phyloP scores from a whole-genome alignment of 2,113 vertebrate species.

The Tachuris rubrigastra region DNA sequence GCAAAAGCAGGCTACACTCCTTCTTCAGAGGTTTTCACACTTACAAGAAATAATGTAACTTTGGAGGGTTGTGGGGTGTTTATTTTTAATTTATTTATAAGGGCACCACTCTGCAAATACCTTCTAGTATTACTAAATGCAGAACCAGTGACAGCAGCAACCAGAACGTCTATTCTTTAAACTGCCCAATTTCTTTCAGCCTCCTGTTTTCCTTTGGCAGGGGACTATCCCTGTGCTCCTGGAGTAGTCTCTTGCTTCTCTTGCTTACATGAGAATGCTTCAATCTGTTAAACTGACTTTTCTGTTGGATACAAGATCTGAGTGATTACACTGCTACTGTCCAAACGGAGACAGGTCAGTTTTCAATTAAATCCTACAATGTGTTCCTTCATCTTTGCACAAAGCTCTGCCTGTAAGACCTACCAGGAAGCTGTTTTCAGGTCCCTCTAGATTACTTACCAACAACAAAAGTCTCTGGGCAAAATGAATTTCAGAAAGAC shows the following conservation, averaged over 20 bases:
- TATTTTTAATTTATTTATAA: neutral
- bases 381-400: neutral
- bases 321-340: neutral
- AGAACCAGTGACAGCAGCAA: neutral
- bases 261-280: neutral
- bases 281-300: neutral
- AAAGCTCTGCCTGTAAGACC: neutral
- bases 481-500: neutral
- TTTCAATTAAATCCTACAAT: neutral
- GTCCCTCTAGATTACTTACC: neutral
- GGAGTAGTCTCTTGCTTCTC: neutral
- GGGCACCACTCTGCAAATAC: neutral
- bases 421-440: neutral
- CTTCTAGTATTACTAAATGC: neutral
- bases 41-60: neutral
- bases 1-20: neutral
- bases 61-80: neutral
- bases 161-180: neutral
- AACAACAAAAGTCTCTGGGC: neutral
- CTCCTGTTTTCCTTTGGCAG: neutral
- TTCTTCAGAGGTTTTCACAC: neutral
- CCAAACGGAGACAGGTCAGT: neutral
- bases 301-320: neutral
- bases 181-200: neutral
- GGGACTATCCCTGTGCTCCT: neutral